Percentiles rank a stretch among this genome's conserved stretches.
Evolutionary conservation across 2,113 vertebrate species (phyloP).

Genomic region (Parotia lawesii): DNA sequence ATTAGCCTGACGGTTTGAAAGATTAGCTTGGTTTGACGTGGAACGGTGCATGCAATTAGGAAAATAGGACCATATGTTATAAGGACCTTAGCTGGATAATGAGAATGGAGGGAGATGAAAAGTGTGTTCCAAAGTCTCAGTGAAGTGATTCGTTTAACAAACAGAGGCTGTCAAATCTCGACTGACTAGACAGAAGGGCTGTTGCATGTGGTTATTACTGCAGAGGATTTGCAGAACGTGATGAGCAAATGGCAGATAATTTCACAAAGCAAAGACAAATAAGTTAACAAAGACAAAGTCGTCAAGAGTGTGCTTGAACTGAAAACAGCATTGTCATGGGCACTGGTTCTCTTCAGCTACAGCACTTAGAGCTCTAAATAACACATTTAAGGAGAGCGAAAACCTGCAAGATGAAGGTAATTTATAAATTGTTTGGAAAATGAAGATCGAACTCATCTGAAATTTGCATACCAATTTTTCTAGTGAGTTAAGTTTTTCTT

Average conservation of each 20-base stretch:
- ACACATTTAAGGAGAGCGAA: background rate
- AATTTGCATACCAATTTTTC: background rate
- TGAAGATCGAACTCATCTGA: background rate
- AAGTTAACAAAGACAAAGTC: background rate
- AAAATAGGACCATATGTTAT: slow-evolving; percentile 61
- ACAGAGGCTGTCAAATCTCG: slow-evolving; percentile 41
- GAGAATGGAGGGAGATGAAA: slow-evolving; percentile 46
- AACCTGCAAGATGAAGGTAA: background rate
- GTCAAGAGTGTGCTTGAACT: background rate
- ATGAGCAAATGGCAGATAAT: slow-evolving; percentile 14
- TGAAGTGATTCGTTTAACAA: slow-evolving; percentile 60
- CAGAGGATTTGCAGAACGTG: slow-evolving; percentile 3
- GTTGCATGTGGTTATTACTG: slow-evolving; percentile 38
- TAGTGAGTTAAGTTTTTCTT: background rate
- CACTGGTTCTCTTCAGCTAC: background rate
- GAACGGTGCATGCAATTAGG: slow-evolving; percentile 49
- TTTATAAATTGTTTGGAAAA: background rate
- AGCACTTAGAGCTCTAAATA: background rate
- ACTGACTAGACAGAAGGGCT: slow-evolving; percentile 41
- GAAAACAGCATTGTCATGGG: background rate
- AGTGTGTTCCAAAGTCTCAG: slow-evolving; percentile 32
- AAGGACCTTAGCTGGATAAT: slow-evolving; percentile 54
- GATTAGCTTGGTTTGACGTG: slow-evolving; percentile 53
- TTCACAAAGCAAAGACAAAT: slow-evolving; percentile 15
- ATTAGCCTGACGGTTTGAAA: slow-evolving; percentile 57